Evolutionary conservation across 1,140 invertebrate species (phyloP).

Genomic region (Musca domestica): DNA sequence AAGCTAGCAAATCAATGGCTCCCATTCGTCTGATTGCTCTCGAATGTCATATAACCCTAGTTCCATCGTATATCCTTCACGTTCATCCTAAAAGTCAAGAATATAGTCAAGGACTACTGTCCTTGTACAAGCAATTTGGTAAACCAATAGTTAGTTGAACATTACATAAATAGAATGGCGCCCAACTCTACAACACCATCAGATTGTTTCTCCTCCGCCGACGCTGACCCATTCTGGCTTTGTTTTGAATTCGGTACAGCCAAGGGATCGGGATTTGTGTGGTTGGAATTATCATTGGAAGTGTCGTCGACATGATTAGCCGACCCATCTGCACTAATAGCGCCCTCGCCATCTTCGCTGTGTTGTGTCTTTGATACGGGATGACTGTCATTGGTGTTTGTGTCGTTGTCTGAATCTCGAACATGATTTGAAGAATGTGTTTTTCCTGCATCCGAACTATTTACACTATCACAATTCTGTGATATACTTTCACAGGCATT

Average conservation of each 20-base stretch:
- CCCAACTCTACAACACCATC: constrained; percentile 27
- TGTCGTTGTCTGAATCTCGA: constrained; percentile 1
- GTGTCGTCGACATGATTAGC: constrained; percentile 14
- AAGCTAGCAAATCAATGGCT: no score
- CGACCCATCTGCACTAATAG: neutral
- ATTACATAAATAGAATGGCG: no score
- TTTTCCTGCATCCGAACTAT: constrained; percentile 46
- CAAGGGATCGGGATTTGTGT: neutral
- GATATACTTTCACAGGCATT: constrained; percentile 17
- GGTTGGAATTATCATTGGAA: constrained; percentile 8
- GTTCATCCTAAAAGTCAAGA: no score
- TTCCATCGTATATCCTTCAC: no score
- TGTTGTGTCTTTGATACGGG: constrained; percentile 31
- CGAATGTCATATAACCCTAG: no score
- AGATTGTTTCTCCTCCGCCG: constrained; percentile 2
- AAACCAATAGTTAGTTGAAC: no score
- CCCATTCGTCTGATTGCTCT: no score
- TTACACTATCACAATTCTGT: constrained; percentile 34
- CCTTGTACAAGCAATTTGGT: no score
- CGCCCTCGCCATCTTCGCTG: constrained; percentile 25
- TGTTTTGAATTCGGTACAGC: constrained; percentile 19
- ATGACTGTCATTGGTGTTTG: constrained; percentile 21
- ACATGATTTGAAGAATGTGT: constrained; percentile 27
- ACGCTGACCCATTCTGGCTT: constrained; percentile 42
- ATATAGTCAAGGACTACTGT: no score